phyloP scores from a whole-genome alignment of 1,140 invertebrate genomes.

The Mamestra configurata region DNA sequence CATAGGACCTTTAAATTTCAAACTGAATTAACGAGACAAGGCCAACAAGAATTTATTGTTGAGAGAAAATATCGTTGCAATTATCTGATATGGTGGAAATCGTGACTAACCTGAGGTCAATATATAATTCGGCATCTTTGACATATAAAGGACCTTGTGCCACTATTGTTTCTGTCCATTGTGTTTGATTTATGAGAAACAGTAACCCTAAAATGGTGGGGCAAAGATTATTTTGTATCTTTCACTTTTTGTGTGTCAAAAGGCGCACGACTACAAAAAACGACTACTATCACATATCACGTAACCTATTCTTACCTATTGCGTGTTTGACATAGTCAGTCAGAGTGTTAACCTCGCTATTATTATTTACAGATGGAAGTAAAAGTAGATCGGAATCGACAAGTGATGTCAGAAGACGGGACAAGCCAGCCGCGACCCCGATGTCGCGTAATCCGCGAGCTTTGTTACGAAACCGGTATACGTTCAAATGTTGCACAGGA shows the following conservation, averaged over 20 bases:
- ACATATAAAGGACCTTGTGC: constrained; percentile 79
- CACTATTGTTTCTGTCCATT: constrained; percentile 65
- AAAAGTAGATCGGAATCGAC: constrained; percentile 54
- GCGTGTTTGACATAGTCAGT: background rate
- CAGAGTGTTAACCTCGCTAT: background rate
- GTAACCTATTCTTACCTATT: background rate
- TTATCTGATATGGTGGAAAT: constrained; percentile 80
- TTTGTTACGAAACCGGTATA: constrained; percentile 45
- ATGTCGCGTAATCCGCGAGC: constrained; percentile 47
- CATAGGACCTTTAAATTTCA: constrained; percentile 16
- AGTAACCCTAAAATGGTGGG: constrained; percentile 20
- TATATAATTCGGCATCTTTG: constrained; percentile 69
- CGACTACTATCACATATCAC: background rate
- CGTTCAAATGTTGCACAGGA: constrained; percentile 42
- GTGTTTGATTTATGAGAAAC: constrained; percentile 48
- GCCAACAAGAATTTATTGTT: constrained; percentile 72
- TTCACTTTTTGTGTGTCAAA: background rate
- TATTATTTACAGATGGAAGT: constrained; percentile 8
- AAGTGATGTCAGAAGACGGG: constrained; percentile 24
- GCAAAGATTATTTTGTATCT: constrained; percentile 6
- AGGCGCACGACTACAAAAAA: background rate
- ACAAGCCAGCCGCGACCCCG: constrained; percentile 28
- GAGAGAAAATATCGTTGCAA: constrained; percentile 77
- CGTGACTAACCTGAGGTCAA: constrained; percentile 79
- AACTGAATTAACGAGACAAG: constrained; percentile 62